Conservation (phyloP, 2,113 vertebrate species). For the Chinchilla lanigera region DNA sequence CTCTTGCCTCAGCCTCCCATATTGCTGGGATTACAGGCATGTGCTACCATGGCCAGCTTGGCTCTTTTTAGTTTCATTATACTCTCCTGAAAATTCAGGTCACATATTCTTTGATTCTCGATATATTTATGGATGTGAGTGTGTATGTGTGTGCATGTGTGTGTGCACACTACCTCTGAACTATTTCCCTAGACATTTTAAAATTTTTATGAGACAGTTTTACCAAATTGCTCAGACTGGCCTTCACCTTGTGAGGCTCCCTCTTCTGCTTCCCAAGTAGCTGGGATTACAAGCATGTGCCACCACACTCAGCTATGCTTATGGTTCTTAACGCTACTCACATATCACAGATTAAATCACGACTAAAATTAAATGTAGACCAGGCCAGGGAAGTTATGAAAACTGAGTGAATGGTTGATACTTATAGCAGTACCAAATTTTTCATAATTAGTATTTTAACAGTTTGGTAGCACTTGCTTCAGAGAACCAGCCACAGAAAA, state of each 20-base stretch:
- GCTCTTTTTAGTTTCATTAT: neutral
- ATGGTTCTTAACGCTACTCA: neutral
- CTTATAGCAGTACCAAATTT: constrained; percentile 27
- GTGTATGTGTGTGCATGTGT: neutral
- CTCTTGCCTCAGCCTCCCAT: neutral
- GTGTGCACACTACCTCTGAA: neutral
- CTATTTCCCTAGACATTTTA: neutral
- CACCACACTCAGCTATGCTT: neutral
- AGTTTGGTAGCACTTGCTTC: constrained; percentile 13
- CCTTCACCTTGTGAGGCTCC: neutral
- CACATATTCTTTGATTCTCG: neutral
- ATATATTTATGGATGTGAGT: neutral
- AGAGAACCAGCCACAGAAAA: constrained; percentile 16
- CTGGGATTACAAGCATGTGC: neutral
- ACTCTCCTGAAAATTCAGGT: neutral
- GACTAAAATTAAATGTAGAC: neutral
- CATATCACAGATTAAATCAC: constrained; percentile 21
- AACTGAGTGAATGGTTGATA: constrained; percentile 40
- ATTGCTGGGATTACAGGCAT: neutral
- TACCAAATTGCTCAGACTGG: neutral
- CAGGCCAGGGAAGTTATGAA: neutral
- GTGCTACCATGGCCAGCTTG: neutral
- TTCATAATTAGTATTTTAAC: constrained; percentile 4
- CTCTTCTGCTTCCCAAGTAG: neutral
- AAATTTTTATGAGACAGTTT: neutral